Percentiles rank a stretch among this genome's conserved stretches.
Evolutionary conservation across 2,113 vertebrate genomes (phyloP).

Genomic region (Lycocorax pyrrhopterus): DNA sequence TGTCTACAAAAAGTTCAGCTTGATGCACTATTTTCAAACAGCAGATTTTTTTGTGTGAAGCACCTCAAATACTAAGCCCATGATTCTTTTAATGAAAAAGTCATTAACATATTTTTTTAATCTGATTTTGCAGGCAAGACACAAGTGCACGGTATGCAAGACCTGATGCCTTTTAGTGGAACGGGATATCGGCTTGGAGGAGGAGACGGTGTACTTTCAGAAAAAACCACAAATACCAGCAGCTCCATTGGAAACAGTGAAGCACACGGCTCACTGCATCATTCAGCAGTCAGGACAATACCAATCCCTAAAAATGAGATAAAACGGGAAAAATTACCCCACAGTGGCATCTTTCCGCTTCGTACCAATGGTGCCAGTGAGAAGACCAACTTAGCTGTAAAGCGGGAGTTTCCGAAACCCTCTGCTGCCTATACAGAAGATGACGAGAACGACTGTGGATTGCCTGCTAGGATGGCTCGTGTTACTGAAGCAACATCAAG

Average conservation of each 20-base stretch:
- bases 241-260: neutral
- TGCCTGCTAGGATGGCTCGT: constrained; percentile 67
- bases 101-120: neutral
- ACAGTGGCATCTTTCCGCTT: neutral
- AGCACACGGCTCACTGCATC: neutral
- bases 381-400: neutral
- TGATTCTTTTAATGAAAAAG: neutral
- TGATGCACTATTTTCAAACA: neutral
- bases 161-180: constrained; percentile 83
- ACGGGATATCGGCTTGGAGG: constrained; percentile 83
- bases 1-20: neutral
- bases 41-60: neutral
- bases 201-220: neutral
- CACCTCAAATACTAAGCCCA: neutral
- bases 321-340: constrained; percentile 1
- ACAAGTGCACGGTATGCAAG: constrained; percentile 57
- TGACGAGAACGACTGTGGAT: constrained; percentile 75
- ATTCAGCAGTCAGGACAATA: neutral
- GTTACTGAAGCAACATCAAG: neutral
- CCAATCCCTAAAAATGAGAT: constrained; percentile 2
- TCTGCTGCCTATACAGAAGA: constrained; percentile 73
- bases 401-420: constrained; percentile 53
- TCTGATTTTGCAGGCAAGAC: constrained; percentile 65
- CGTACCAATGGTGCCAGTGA: neutral
- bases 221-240: neutral